phyloP scores from a whole-genome alignment of 2,797 vertebrate species.

The Chaetodon trifasciatus region DNA sequence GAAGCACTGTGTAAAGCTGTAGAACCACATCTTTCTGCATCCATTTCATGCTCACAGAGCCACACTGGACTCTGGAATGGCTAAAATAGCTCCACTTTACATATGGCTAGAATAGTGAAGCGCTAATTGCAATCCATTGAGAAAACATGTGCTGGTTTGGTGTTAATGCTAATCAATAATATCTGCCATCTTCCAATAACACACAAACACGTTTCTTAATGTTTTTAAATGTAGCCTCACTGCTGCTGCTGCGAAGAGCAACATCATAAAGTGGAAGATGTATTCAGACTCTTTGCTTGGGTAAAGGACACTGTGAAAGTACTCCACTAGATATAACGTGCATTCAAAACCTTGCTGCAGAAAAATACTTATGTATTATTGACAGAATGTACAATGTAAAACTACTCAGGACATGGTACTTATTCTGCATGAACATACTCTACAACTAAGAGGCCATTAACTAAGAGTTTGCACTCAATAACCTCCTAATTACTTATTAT shows the following conservation, averaged over 20 bases:
- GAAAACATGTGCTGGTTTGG: conserved; percentile 3
- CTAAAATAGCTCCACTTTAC: neutral
- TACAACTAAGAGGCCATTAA: too few species aligned
- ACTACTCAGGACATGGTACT: too few species aligned
- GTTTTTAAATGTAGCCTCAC: neutral
- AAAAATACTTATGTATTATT: too few species aligned
- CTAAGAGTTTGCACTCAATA: too few species aligned
- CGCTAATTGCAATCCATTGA: conserved; percentile 24
- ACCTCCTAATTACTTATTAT: too few species aligned
- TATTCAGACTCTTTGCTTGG: too few species aligned
- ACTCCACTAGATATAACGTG: neutral
- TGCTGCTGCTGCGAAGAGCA: conserved; percentile 18
- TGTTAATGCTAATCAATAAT: conserved; percentile 34
- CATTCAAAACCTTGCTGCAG: neutral
- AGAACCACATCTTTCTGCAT: neutral
- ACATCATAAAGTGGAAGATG: neutral
- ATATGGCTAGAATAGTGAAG: neutral
- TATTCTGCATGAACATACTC: too few species aligned
- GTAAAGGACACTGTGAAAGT: neutral
- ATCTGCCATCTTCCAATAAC: conserved; percentile 33
- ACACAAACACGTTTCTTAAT: conserved; percentile 34
- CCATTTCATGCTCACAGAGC: neutral
- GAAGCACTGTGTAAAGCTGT: conserved; percentile 24
- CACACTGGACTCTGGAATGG: neutral
- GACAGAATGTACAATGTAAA: too few species aligned